Percentiles rank a stretch among this genome's conserved stretches.
Conservation (phyloP, 2,888 invertebrate species). For the Limnephilus lunatus region DNA sequence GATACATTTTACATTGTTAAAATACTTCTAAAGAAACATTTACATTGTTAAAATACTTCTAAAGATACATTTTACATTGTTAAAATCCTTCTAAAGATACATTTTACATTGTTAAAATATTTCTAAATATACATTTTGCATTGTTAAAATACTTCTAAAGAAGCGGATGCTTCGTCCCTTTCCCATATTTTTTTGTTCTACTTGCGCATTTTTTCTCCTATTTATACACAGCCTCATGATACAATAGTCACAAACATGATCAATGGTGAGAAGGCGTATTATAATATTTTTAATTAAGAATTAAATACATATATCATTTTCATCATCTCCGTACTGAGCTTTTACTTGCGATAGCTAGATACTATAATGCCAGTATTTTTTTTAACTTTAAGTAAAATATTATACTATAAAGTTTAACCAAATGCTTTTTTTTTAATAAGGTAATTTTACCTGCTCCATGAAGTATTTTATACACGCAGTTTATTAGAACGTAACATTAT, state of each 20-base stretch:
- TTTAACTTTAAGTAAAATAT: background rate
- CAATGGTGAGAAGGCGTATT: background rate
- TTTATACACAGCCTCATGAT: no score
- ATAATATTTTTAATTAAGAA: background rate
- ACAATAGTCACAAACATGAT: background rate
- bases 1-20: background rate
- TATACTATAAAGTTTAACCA: background rate
- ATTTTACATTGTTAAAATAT: background rate
- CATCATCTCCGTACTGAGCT: background rate
- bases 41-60: background rate
- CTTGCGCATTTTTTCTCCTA: no score
- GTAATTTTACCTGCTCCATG: background rate
- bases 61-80: no score
- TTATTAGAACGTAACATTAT: no score
- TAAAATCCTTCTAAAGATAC: background rate
- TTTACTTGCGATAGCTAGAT: background rate
- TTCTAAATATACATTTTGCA: no score
- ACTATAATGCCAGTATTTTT: background rate
- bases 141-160: no score
- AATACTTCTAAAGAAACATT: background rate
- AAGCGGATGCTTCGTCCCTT: no score
- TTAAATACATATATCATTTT: background rate
- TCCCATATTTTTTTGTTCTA: no score
- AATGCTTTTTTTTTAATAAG: background rate
- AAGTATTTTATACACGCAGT: background rate